phyloP scores from a whole-genome alignment of 1,140 invertebrate genomes.

The Triops cancriformis region DNA sequence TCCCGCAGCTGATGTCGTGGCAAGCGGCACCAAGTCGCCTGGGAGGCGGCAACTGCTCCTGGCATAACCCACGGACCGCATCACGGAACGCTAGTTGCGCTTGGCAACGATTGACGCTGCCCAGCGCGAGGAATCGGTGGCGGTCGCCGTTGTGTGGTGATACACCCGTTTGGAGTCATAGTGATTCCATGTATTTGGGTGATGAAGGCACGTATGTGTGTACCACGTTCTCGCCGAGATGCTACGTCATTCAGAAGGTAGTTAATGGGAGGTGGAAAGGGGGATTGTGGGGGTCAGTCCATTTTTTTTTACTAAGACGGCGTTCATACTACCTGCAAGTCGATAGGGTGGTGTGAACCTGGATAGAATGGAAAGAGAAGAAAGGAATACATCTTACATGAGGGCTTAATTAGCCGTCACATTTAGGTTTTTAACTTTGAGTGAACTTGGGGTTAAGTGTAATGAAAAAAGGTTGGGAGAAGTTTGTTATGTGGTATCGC shows the following conservation, averaged over 20 bases:
- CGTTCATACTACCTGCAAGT: no score
- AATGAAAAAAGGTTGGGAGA: no score
- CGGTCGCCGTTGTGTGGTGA: neutral
- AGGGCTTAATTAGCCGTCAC: no score
- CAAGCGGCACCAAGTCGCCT: neutral
- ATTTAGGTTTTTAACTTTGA: no score
- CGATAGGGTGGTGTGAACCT: no score
- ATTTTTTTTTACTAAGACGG: neutral
- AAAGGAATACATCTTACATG: no score
- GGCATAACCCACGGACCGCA: neutral
- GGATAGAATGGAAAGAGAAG: no score
- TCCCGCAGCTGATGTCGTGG: neutral
- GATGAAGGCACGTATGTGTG: constrained; percentile 48
- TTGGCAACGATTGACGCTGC: neutral
- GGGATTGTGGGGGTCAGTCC: no score
- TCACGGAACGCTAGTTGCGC: neutral
- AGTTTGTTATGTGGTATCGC: no score
- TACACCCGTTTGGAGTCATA: neutral
- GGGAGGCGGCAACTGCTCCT: neutral
- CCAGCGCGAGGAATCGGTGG: neutral
- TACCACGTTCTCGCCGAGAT: constrained; percentile 49
- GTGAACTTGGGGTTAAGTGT: no score
- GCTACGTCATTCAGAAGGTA: constrained; percentile 55
- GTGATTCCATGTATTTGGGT: constrained; percentile 22
- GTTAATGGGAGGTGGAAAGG: constrained; percentile 11